Evolutionary conservation across 92 coral and sea anemone species (phyloP), one percentile per base, ranked within the genome.

Genomic region (Micromussa lordhowensis): DNA sequence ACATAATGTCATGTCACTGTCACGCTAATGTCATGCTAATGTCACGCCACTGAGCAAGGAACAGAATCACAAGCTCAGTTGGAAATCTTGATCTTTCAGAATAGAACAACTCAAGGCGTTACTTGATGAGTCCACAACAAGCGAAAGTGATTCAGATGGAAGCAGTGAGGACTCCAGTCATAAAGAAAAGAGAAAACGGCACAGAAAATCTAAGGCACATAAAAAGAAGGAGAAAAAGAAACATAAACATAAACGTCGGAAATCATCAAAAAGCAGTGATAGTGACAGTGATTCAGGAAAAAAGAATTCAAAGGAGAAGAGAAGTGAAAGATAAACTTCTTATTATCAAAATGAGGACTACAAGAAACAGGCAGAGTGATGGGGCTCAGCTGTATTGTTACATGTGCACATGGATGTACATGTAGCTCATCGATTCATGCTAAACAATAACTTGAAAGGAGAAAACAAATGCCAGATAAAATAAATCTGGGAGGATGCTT

Each of bases 71-170:
- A 15, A 64, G 24, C n/a, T 78, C 40, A 78, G 34, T 36, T 63
- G 74, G 61, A 61, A 35, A 64, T 81, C 34, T 61, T 61, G 38
- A 61, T 64, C 35, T 86, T 61, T 18, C 87, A 97, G 99, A 87
- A 93, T 97, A 89, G 98, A 91, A 69, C 99, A 96, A 80, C 92
- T 97, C 38, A 95, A 96, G 80, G 95, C 98, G 8, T 89, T 97
- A 34, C 93, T 97, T 63, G 95, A 96, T 28, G 99, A 97, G 82
- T 90, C 98, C 4, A 96, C 99, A 44, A 97, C 99, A 22, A 92
- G 98, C 18, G 98, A 97, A 61, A 94, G 96, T 53, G 97, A 93
- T 28, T 91, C 95, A 28, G 90, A 90, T 28, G 77, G 83, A 68
- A 85, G 91, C 48, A 81, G 88, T 78, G 89, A 81, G 55, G 86